A percentile compares a stretch with the other conserved stretches of the same genome.
Conservation (phyloP, 92 coral and sea anemone genomes). For the Scolanthus callimorphus region DNA sequence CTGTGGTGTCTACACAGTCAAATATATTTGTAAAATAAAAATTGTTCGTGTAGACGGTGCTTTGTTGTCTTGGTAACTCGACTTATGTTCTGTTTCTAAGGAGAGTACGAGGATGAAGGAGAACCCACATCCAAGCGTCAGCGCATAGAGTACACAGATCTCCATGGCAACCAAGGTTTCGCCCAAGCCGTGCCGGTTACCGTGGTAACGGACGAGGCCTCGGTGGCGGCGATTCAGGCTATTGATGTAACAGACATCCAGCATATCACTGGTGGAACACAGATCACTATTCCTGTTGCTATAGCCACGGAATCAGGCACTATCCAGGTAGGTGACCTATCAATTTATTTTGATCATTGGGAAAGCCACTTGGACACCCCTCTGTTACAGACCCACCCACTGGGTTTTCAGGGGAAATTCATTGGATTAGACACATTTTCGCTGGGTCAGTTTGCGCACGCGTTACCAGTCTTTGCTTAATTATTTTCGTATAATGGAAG, state of each 20-base stretch:
- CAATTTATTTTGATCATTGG: no score
- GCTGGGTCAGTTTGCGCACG: no score
- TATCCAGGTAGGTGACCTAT: background rate
- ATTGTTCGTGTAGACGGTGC: no score
- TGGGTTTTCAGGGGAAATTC: no score
- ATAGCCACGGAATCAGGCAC: conserved; percentile 92
- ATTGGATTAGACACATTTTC: no score
- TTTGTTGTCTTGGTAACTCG: no score
- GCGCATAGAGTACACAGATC: conserved; percentile 83
- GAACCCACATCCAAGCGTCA: conserved; percentile 90
- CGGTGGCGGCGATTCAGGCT: conserved; percentile 99
- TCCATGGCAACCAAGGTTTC: conserved; percentile 82
- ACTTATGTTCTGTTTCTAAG: conserved; percentile 2
- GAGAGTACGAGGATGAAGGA: conserved; percentile 58
- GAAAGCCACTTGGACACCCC: no score
- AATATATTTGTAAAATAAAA: no score
- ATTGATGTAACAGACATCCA: conserved; percentile 94
- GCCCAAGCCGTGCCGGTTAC: conserved; percentile 78
- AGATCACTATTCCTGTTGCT: conserved; percentile 97
- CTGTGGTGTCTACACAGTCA: no score
- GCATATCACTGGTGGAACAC: conserved; percentile 87
- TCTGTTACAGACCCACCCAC: no score
- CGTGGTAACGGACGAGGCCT: conserved; percentile 93
- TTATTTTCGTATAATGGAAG: no score
- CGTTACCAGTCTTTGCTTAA: no score